These are phyloP conservation scores for Hippocampus zosterae DNA, from an alignment of 2,113 vertebrate species.

Conservation along the genomic window DNA sequence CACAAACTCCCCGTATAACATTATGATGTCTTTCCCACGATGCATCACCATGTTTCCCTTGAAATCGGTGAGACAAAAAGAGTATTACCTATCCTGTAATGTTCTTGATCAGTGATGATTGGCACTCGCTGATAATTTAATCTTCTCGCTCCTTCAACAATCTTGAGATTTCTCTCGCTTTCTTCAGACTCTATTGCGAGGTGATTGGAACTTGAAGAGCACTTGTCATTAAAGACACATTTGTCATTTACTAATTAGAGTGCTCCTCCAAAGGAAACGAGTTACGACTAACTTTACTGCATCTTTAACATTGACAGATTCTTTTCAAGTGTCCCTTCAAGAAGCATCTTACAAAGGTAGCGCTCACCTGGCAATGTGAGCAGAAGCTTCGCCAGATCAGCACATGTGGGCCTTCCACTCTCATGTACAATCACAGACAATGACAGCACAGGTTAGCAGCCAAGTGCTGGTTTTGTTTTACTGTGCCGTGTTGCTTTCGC, in stretches of 20 bases:
- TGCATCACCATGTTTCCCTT: constrained; percentile 12
- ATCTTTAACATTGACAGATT: not conserved
- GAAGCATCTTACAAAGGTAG: constrained; percentile 35
- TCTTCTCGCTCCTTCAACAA: constrained; percentile 61
- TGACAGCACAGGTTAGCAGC: constrained; percentile 58
- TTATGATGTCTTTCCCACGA: not conserved
- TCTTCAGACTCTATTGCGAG: constrained; percentile 53
- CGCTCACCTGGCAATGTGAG: constrained; percentile 24
- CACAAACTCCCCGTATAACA: not conserved
- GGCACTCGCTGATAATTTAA: constrained; percentile 63
- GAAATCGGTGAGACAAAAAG: not conserved
- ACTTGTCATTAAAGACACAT: constrained; percentile 67
- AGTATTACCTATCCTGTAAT: constrained; percentile 56
- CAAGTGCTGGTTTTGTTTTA: constrained; percentile 47
- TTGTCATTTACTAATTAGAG: constrained; percentile 65
- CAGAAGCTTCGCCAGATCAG: constrained; percentile 14
- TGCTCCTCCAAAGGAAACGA: constrained; percentile 34
- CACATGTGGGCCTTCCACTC: constrained; percentile 42
- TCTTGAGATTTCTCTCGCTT: constrained; percentile 60
- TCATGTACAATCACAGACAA: constrained; percentile 66
- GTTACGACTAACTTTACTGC: not conserved
- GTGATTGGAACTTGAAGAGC: constrained; percentile 71
- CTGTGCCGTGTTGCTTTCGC: constrained; percentile 45
- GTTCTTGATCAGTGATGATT: constrained; percentile 65
- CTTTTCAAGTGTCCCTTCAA: not conserved